These are phyloP conservation scores for Charadrius vociferus DNA, from an alignment of 2,113 vertebrate species.

Conservation along the genomic window DNA sequence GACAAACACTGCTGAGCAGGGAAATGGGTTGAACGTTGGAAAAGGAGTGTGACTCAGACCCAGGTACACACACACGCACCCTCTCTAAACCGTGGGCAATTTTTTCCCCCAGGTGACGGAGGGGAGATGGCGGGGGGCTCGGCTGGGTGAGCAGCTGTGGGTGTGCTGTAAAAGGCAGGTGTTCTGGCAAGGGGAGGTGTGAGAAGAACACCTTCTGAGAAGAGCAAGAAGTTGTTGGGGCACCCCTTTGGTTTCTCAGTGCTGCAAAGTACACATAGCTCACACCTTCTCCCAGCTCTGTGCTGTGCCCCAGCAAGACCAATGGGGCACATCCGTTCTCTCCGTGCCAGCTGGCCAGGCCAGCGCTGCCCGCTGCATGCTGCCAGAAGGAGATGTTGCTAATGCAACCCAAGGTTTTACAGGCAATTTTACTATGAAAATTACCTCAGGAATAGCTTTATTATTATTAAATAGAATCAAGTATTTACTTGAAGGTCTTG, in stretches of 20 bases:
- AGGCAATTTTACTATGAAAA: neutral
- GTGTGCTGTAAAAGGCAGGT: too few relatives aligned
- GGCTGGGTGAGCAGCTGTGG: too few relatives aligned
- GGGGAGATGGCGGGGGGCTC: too few relatives aligned
- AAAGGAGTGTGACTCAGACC: too few relatives aligned
- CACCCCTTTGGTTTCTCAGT: neutral
- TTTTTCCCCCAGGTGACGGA: too few relatives aligned
- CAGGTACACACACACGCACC: too few relatives aligned
- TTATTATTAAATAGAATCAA: neutral
- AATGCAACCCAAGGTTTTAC: neutral
- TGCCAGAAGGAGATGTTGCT: neutral
- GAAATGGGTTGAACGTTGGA: too few relatives aligned
- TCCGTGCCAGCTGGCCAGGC: neutral
- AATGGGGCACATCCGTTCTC: neutral
- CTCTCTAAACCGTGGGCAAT: too few relatives aligned
- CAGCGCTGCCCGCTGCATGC: neutral
- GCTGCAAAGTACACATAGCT: neutral
- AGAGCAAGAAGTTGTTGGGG: neutral
- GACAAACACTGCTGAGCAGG: too few relatives aligned
- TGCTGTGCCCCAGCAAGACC: neutral
- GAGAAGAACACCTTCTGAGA: neutral
- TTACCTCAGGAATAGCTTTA: neutral
- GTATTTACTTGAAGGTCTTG: neutral
- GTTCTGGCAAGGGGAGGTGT: too few relatives aligned
- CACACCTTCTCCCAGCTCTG: neutral